These are phyloP conservation scores for Rhodinocichla rosea DNA, from an alignment of 2,113 vertebrate species.

Conservation along the genomic window DNA sequence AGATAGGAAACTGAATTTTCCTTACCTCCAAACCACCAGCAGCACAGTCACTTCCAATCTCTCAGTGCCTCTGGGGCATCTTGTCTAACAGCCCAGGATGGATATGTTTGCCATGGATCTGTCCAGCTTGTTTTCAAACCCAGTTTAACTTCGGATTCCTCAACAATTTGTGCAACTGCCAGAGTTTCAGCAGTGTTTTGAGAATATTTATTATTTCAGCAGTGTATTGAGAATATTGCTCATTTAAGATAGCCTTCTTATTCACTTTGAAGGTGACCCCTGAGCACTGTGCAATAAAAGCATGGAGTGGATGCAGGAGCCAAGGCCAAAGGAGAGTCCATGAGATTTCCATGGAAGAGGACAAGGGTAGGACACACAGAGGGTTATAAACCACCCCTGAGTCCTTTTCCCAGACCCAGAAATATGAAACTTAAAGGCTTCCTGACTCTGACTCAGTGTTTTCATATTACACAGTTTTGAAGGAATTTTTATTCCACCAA, in stretches of 20 bases:
- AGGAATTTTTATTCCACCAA: background rate
- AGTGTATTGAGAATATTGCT: background rate
- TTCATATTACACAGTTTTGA: background rate
- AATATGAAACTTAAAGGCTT: background rate
- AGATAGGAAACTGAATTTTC: background rate
- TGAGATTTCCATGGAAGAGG: background rate
- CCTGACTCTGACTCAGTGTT: background rate
- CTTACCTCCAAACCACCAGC: background rate
- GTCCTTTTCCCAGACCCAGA: background rate
- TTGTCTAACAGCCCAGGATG: background rate
- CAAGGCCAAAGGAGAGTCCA: background rate
- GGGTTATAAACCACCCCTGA: background rate
- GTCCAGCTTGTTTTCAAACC: background rate
- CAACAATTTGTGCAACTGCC: background rate
- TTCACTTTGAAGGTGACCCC: background rate
- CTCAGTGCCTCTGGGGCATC: background rate
- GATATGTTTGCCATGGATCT: background rate
- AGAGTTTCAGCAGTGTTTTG: background rate
- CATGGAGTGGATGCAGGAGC: background rate
- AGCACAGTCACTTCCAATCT: background rate
- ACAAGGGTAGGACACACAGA: background rate
- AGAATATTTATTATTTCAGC: rapidly evolving
- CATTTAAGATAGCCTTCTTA: background rate
- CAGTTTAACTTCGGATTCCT: background rate
- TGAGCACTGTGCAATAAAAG: background rate